Evolutionary conservation across 2,888 invertebrate species (phyloP).

Genomic region (Didymodactylos carnosus): DNA sequence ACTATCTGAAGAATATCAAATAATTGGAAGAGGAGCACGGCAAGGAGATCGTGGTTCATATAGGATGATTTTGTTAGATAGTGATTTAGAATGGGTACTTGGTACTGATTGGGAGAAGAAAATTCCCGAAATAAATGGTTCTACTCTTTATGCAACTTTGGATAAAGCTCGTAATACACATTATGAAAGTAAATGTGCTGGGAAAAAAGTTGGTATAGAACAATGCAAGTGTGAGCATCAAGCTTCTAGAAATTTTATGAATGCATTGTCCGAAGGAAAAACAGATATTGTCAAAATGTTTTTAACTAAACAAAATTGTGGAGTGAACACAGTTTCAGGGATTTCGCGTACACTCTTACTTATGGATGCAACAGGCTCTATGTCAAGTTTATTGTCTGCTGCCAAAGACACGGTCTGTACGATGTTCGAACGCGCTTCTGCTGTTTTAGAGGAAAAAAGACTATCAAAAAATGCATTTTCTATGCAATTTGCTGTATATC

Average conservation of each 20-base stretch:
- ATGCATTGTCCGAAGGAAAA: neutral
- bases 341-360: neutral
- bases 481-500: neutral
- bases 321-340: neutral
- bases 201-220: neutral
- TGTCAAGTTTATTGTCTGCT: neutral
- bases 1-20: neutral
- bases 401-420: neutral
- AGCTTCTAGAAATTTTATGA: neutral
- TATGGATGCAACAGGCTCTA: neutral
- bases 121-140: neutral
- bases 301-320: neutral
- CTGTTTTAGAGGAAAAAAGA: neutral
- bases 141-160: neutral
- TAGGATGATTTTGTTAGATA: neutral
- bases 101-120: neutral
- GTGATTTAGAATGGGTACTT: neutral
- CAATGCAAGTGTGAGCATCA: neutral
- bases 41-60: neutral
- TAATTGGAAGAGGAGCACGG: neutral
- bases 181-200: neutral
- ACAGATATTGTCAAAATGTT: neutral
- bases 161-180: neutral
- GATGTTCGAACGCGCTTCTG: neutral
- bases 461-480: neutral